Percentiles rank a stretch among this genome's conserved stretches.
Evolutionary conservation across 2,797 vertebrate genomes (phyloP).

Genomic region (Octomys mimax): DNA sequence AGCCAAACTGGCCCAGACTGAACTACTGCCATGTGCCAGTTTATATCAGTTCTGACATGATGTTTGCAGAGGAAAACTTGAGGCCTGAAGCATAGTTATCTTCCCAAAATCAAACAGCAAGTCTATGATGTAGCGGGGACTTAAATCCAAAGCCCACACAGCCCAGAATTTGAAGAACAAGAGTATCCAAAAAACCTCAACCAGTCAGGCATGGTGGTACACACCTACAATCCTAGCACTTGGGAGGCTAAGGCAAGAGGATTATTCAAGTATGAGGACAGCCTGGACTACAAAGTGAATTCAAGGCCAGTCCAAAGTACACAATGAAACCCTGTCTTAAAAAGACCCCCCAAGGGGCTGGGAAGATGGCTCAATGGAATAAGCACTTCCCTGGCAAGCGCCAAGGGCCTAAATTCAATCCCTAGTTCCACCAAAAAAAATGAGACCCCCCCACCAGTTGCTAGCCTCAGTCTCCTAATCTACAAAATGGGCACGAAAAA

Average conservation of each 20-base stretch:
- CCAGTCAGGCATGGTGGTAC: background rate
- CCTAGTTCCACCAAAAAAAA: too few species aligned
- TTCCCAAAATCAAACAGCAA: background rate
- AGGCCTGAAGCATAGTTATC: background rate
- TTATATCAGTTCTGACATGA: background rate
- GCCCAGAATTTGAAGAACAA: background rate
- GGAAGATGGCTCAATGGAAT: too few species aligned
- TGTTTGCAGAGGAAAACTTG: slow-evolving; percentile 27
- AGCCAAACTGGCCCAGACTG: background rate
- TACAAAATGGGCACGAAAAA: background rate
- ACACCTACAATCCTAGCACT: too few species aligned
- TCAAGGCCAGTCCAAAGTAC: too few species aligned
- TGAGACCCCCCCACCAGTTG: background rate
- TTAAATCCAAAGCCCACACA: background rate
- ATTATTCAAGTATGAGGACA: too few species aligned
- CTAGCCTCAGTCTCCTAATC: background rate
- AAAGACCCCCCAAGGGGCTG: background rate
- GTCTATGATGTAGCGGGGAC: background rate
- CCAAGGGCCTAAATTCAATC: too few species aligned
- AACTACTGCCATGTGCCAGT: background rate
- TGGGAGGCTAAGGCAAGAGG: too few species aligned
- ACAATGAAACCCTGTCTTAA: too few species aligned
- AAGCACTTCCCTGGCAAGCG: too few species aligned
- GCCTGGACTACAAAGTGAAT: too few species aligned
- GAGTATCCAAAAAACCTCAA: background rate